These are phyloP conservation scores for Eupithecia dodoneata DNA, from an alignment of 2,888 invertebrate genomes.

Conservation along the genomic window DNA sequence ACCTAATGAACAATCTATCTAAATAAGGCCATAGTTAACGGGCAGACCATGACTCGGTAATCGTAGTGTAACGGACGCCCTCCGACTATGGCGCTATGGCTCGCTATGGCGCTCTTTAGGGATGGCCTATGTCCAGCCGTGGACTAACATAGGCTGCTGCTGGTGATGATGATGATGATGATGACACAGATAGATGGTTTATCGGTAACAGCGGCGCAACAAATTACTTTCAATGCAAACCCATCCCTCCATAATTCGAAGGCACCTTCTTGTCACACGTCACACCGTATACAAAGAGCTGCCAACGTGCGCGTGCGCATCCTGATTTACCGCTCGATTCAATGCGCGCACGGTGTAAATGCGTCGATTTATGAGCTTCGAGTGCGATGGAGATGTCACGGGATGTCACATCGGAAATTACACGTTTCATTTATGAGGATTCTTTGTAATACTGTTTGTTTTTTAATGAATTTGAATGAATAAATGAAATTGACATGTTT, in stretches of 20 bases:
- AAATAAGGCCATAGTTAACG: not conserved
- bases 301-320: slow-evolving; percentile 58
- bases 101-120: too few species aligned
- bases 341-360: slow-evolving; percentile 62
- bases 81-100: too few species aligned
- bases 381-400: slow-evolving; percentile 29
- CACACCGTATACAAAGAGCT: slow-evolving; percentile 53
- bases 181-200: too few species aligned
- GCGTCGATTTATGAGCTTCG: slow-evolving; percentile 57
- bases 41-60: not conserved
- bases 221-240: slow-evolving; percentile 7
- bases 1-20: too few species aligned
- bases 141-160: too few species aligned
- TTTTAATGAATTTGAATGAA: not conserved
- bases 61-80: too few species aligned
- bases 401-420: slow-evolving; percentile 18
- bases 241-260: slow-evolving; percentile 18
- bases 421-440: slow-evolving; percentile 3
- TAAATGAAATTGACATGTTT: not conserved
- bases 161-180: too few species aligned
- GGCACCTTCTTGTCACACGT: slow-evolving; percentile 52
- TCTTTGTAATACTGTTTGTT: not conserved
- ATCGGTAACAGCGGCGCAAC: not conserved
- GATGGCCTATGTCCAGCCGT: too few species aligned
- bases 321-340: slow-evolving; percentile 65